phyloP scores from a whole-genome alignment of 2,113 vertebrate species.

The Microcebus jonahi region DNA sequence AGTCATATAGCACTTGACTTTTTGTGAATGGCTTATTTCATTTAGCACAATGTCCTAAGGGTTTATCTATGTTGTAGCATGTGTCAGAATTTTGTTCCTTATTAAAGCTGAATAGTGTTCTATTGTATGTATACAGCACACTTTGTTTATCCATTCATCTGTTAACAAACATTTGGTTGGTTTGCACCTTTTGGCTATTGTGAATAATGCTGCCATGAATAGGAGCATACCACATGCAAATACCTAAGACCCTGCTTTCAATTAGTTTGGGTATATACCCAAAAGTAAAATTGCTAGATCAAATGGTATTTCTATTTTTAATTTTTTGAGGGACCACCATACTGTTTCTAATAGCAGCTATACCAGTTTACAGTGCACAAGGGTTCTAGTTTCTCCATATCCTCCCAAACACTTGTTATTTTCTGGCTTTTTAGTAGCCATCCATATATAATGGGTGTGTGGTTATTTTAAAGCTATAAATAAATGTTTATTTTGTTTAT shows the following conservation, averaged over 20 bases:
- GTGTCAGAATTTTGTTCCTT: not conserved
- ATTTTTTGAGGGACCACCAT: not conserved
- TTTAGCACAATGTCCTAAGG: not conserved
- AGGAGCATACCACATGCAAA: not conserved
- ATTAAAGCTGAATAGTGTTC: not conserved
- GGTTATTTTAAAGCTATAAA: not conserved
- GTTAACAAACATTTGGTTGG: no score
- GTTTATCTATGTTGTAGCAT: not conserved
- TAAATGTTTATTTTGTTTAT: not conserved
- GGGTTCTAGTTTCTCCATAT: not conserved
- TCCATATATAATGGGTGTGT: no score
- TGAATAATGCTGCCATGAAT: not conserved
- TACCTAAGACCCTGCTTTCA: not conserved
- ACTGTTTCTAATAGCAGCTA: not conserved
- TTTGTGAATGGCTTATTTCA: not conserved
- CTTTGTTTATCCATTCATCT: not conserved
- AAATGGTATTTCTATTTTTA: not conserved
- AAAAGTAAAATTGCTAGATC: not conserved
- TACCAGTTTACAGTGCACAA: not conserved
- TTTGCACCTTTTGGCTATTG: not conserved
- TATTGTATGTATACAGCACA: not conserved
- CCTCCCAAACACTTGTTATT: not conserved
- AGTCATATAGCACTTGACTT: not conserved
- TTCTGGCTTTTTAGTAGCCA: not conserved
- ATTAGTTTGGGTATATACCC: not conserved